Conservation (phyloP, 2,113 vertebrate species). For the Holacanthus passer region DNA sequence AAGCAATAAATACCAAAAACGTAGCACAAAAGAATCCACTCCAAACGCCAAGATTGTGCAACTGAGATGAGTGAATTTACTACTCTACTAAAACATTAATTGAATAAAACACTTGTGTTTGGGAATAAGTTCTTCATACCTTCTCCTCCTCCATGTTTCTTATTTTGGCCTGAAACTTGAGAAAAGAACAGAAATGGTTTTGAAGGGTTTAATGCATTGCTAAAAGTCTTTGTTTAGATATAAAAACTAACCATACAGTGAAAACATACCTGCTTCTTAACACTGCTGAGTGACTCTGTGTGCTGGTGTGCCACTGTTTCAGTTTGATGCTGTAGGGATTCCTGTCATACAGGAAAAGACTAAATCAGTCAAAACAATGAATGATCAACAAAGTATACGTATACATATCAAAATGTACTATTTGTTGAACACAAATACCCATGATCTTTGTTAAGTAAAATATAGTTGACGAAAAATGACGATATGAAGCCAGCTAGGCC, state of each 20-base stretch:
- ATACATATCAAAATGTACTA: background rate
- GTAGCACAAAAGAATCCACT: slow-evolving; percentile 45
- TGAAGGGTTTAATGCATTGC: background rate
- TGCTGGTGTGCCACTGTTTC: slow-evolving; percentile 85
- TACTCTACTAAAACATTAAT: slow-evolving; percentile 33
- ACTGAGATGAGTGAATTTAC: slow-evolving; percentile 50
- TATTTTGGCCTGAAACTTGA: slow-evolving; percentile 90
- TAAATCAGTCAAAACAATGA: background rate
- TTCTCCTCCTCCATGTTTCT: slow-evolving; percentile 91
- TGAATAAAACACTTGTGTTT: slow-evolving; percentile 49
- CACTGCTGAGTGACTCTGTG: slow-evolving; percentile 83
- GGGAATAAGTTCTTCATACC: slow-evolving; percentile 80
- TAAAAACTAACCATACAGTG: background rate
- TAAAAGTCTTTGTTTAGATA: background rate
- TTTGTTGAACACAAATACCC: background rate
- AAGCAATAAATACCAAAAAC: slow-evolving; percentile 52
- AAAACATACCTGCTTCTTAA: slow-evolving; percentile 90
- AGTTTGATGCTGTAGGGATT: slow-evolving; percentile 75
- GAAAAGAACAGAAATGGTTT: background rate
- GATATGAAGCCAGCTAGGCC: background rate
- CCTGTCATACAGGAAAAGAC: slow-evolving; percentile 41
- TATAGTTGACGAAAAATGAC: background rate
- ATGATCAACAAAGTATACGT: background rate
- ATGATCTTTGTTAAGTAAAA: background rate
- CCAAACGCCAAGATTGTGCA: slow-evolving; percentile 31